These are phyloP conservation scores for Bolinopsis microptera DNA, from an alignment of 37 sponge, comb jelly and placozoan genomes.

Conservation along the genomic window DNA sequence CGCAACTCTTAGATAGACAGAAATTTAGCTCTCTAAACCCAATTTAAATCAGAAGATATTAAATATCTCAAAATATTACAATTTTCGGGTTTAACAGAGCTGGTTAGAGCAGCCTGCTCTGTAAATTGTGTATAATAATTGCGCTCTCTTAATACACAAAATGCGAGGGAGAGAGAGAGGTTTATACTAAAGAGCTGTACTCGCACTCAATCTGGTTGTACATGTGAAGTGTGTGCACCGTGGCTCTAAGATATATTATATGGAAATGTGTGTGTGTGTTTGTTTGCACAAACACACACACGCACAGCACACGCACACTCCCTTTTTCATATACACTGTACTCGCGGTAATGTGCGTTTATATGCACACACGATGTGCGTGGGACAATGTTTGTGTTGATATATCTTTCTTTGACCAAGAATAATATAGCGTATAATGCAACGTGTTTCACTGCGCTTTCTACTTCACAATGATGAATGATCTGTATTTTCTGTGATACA, in stretches of 20 bases:
- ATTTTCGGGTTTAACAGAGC: no score
- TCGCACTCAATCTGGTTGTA: not conserved
- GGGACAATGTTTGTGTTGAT: not conserved
- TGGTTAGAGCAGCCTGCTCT: not conserved
- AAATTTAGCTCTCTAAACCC: not conserved
- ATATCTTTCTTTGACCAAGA: not conserved
- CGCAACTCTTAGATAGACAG: no score
- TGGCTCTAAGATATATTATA: not conserved
- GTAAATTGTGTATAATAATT: not conserved
- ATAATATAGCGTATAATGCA: not conserved
- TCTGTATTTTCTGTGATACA: no score
- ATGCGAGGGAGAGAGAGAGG: no score
- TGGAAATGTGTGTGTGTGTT: no score
- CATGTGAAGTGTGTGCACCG: not conserved
- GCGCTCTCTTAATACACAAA: not conserved
- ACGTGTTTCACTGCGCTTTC: not conserved
- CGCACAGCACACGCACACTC: not conserved
- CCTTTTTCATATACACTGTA: not conserved
- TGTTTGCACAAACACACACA: not conserved
- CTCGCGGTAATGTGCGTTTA: not conserved
- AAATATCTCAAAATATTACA: not conserved
- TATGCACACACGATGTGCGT: not conserved
- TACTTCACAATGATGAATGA: no score
- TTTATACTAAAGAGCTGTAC: not conserved
- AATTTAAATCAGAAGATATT: not conserved